A percentile compares a stretch with the other conserved stretches of the same genome.
phyloP scores from a whole-genome alignment of 2,113 vertebrate species.

The Hippocampus mohnikei region DNA sequence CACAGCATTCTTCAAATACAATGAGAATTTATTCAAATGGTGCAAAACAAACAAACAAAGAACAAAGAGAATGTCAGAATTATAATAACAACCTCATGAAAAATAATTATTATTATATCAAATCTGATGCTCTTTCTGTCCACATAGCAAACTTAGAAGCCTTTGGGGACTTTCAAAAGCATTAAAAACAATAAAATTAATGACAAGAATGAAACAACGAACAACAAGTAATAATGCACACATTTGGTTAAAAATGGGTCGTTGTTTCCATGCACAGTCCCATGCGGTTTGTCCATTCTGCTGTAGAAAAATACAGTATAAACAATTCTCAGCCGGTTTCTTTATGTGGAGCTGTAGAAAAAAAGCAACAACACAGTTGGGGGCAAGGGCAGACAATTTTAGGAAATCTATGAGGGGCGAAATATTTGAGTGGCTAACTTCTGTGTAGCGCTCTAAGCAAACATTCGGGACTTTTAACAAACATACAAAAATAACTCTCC shows the following conservation, averaged over 20 bases:
- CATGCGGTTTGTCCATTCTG: conserved; percentile 7
- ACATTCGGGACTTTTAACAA: conserved; percentile 61
- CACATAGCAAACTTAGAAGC: conserved; percentile 71
- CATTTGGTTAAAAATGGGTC: conserved; percentile 54
- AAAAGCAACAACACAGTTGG: conserved; percentile 13
- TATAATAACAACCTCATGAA: conserved; percentile 51
- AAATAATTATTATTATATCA: conserved; percentile 27
- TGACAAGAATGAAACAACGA: conserved; percentile 32
- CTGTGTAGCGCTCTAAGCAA: conserved; percentile 50
- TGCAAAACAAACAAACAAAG: conserved; percentile 67
- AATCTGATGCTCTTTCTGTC: conserved; percentile 71
- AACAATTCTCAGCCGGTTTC: neutral
- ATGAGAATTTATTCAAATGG: conserved; percentile 80
- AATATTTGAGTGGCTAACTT: conserved; percentile 67
- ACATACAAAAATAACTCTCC: conserved; percentile 79
- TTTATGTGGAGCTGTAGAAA: conserved; percentile 13
- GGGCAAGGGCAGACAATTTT: conserved; percentile 44
- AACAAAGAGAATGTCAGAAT: conserved; percentile 27
- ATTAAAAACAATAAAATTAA: conserved; percentile 23
- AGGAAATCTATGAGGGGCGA: conserved; percentile 63
- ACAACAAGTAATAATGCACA: conserved; percentile 61
- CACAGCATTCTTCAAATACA: conserved; percentile 66
- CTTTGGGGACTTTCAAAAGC: conserved; percentile 42
- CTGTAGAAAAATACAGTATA: neutral
- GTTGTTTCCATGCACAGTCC: conserved; percentile 70